Evolutionary conservation across 1,140 invertebrate species (phyloP), one percentile per base, ranked within the genome.

Genomic region (Drosophila bocki): DNA sequence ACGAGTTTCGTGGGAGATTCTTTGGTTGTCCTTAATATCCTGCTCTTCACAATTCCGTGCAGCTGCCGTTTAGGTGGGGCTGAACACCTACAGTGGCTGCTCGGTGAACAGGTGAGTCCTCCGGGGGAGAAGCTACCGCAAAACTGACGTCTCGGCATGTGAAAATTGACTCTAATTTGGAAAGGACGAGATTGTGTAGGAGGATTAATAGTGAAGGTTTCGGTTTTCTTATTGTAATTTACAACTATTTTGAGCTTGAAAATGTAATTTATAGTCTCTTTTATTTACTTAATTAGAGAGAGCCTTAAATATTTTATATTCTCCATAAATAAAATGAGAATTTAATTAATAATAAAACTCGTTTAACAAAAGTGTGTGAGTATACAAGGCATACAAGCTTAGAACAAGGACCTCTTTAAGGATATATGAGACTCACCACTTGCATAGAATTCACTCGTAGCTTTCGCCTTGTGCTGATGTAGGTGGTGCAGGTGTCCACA

Each of bases 401-500:
- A 8, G 9, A 33, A 19, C 6, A 8, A 26, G 5, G 0, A 45
- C 4, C 22, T 7, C 13, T 33, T 45, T 41, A 29, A 17, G 26
- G 2, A 12, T 37, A 11, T 9, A 7, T 9, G 7, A 59, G 12
- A 45, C 78, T 78, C 62, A 92, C 91, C 91, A 68, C 87, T 87
- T 91, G 91, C 88, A 91, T 91, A 91, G 91, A 92, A 87, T 80
- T 92, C 72, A 80, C 65, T 59, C 90, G 85, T 39, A 86, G 72
- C 78, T 93, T 93, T 90, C 91, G 77, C 37, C 92, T 85, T 75
- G 92, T 92, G 85, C 92, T 93, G 57, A 95, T 93, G 92, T 95
- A 95, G 0, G 95, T 95, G 60, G 95, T 95, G 76, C 93, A 95
- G 11, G 95, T 95, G 91, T 95, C 95, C 77, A 94, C 94, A 70